A percentile compares a stretch with the other conserved stretches of the same genome.
Evolutionary conservation across 2,888 invertebrate genomes (phyloP).

Genomic region (Ecliptopera silaceata): DNA sequence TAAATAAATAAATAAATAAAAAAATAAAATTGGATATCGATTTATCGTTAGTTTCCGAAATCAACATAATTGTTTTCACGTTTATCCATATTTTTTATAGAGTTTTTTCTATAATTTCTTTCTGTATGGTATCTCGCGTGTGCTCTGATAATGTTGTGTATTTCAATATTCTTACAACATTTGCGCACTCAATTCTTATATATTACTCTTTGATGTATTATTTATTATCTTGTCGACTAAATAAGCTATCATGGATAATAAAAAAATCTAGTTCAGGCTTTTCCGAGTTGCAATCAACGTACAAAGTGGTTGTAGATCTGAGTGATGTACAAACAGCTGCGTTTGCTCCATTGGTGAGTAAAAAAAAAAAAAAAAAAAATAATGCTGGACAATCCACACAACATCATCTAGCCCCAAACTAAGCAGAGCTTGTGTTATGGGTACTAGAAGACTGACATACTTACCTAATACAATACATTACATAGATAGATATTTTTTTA

Average conservation of each 20-base stretch:
- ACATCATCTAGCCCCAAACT: too few species aligned
- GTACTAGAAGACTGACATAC: too few species aligned
- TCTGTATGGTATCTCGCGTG: not conserved
- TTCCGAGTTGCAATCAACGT: not conserved
- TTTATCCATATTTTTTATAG: not conserved
- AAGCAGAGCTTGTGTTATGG: too few species aligned
- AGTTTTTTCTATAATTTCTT: not conserved
- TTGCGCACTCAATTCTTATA: not conserved
- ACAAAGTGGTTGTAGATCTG: not conserved
- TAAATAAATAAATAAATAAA: too few species aligned
- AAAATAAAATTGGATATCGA: too few species aligned
- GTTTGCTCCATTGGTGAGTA: slow-evolving; percentile 1
- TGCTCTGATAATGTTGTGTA: not conserved
- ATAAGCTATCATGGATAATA: not conserved
- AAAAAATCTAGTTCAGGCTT: not conserved
- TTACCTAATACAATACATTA: too few species aligned
- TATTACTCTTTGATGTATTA: slow-evolving; percentile 10
- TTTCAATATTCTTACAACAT: not conserved
- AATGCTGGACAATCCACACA: too few species aligned
- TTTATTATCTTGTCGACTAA: slow-evolving; percentile 5
- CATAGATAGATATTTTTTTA: too few species aligned
- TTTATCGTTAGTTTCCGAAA: not conserved
- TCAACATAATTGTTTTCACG: not conserved
- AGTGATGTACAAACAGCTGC: not conserved
- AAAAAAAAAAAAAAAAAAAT: too few species aligned